Base-by-base conservation (phyloP, 2,888 invertebrate species). In the Himalopsyche anomala region DNA sequence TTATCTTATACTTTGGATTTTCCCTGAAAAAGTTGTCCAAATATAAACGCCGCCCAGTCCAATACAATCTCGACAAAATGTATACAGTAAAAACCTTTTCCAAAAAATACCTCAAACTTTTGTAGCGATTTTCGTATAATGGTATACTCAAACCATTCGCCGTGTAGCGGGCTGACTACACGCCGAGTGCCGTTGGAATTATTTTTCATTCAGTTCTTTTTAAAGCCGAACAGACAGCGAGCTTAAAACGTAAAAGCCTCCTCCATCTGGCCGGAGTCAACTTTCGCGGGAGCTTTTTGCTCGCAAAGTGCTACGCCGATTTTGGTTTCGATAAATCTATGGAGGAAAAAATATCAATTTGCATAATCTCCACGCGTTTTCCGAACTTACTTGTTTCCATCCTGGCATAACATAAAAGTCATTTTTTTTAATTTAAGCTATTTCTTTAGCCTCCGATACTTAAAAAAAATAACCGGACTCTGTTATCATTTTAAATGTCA, bases 401-500 rank as follows among this genome's bases (percentile, higher is more conserved):
- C 51, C 51, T 51, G 5, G 15, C 15, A 51, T 51, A 15, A 51
- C 51, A 15, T 51, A 51, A 51, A 36, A 12, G 36, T 74, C 36
- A 11, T 12, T 12, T 36, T 74, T 74, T 74, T 74, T 36, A 74
- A 74, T 74, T 74, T 12, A 4, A 38, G 74, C 36, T 12, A 4
- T 74, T 74, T 74, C 38, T 9, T 36, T 38, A 4, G 36, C 36
- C 74, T 38, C 19, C 36, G 38, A 74, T 74, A 74, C 36, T 36
- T 36, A 28, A 2, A 62, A 62, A 62, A n/a, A 62, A n/a, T 5
- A 4, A 28, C 28, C 62, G 19, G 15, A 19, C 15, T 4, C 11
- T 62, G 19, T 62, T 82, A 82, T 69, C 82, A 82, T 85, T 85
- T 51, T 51, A 15, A 51, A 51, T 51, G 51, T 51, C 51, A 15